Base-by-base conservation (phyloP, 2,888 invertebrate genomes). In the Pollenia griseotomentosa region DNA sequence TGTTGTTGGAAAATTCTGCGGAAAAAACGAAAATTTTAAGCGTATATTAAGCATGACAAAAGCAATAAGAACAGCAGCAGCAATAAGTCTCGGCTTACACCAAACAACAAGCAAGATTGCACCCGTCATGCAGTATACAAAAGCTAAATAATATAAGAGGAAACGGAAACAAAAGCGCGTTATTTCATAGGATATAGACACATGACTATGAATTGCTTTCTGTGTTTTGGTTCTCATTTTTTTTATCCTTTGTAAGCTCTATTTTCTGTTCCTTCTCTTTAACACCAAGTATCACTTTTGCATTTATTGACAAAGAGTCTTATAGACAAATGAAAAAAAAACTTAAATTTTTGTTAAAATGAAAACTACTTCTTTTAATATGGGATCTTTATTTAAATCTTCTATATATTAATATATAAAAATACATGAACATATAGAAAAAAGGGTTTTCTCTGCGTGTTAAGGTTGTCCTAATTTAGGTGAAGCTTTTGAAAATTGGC, bases 141-240 rank as follows among this genome's bases (percentile, higher is more conserved):
- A 33, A 68, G 23, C 46, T 48, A 57, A 63, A 77, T 57, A 70
- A 71, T 57, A 63, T 19, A 57, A 71, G 65, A 33, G 77, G 40
- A 83, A 77, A 65, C 77, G 77, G 71, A 71, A 83, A 77, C 83
- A 83, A 77, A 77, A 77, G 75, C 75, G 83, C 83, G 83, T 70
- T 77, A 63, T 83, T 83, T 46, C 61, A 70, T 55, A 70, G 83
- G 83, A 77, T 71, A 71, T 83, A 78, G 55, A 71, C 70, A 83
- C 83, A 78, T 83, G 77, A 71, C 16, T 83, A 48, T 82, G 40
- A 63, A 83, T 55, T 63, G 83, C 55, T 55, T 65, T 59, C 10
- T 63, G 51, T 33, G 44, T 11, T 12, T 40, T 23, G n/a, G 33
- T 78, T 61, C 11, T 16, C 8, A 53, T 48, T 74, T 61, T 42